Base-by-base conservation (phyloP, 2,888 invertebrate species). In the Dolomedes plantarius region DNA sequence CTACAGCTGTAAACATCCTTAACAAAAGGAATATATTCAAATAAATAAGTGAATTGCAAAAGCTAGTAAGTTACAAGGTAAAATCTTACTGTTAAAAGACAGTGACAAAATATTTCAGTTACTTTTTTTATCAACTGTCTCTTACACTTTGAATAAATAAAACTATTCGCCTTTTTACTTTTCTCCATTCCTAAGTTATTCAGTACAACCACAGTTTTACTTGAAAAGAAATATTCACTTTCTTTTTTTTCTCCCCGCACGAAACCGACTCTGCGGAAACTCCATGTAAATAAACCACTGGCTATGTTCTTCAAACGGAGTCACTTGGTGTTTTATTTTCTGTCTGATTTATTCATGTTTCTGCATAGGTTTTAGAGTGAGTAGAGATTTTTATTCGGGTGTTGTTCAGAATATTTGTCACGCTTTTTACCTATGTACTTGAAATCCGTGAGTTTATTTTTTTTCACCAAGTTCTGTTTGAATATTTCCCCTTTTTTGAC, bases 241-340 rank as follows among this genome's bases (percentile, higher is more conserved):
- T 56, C 2, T 56, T 1, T 56, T 56, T 56, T 56, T 56, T 11
- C 16, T 23, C 23, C 23, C 16, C 56, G 1, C 16, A 16, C 19
- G 23, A 56, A 23, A 19, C 11, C 56, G 6, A 56, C 23, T 56
- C 23, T 23, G 56, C 16, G 56, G 23, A 56, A 56, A 23, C 23
- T 19, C 56, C 16, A 56, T 56, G 56, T 56, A 56, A 56, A 56
- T 56, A 56, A 56, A 56, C 56, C 56, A 23, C 56, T 56, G 56
- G 56, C 56, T n/a, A 56, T 16, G 56, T 23, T 23, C 56, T 56
- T 23, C 19, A 56, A 23, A 23, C 56, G 41, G 16, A 56, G 56
- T 56, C 56, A 23, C 23, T 56, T 23, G 23, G 3, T 56, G 56
- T 56, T 56, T 56, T 56, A 56, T 56, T 56, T 23, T 19, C 56